phyloP scores from a whole-genome alignment of 2,113 vertebrate species.

The Leucoraja erinaceus region DNA sequence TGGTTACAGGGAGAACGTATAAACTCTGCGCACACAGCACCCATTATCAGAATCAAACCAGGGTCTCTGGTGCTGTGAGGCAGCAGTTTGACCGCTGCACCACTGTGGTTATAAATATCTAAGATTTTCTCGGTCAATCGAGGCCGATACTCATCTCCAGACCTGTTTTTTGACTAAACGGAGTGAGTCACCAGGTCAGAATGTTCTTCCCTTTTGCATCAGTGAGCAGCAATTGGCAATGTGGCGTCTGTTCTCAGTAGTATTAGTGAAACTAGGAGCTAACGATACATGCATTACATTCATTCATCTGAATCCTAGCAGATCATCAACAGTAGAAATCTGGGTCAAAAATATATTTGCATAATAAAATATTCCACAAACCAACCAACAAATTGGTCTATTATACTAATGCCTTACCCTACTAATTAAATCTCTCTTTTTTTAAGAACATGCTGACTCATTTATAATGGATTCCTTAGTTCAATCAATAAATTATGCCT shows the following conservation, averaged over 20 bases:
- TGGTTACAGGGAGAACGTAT: too few species aligned
- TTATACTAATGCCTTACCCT: not conserved
- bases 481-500: not conserved
- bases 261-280: not conserved
- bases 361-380: not conserved
- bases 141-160: not conserved
- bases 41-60: too few species aligned
- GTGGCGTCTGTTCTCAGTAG: not conserved
- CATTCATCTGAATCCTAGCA: not conserved
- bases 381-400: too few species aligned
- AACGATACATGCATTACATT: not conserved
- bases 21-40: too few species aligned
- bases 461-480: not conserved
- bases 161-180: not conserved
- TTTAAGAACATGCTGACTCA: conserved; percentile 15
- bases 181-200: not conserved
- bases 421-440: not conserved
- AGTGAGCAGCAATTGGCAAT: not conserved
- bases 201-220: not conserved
- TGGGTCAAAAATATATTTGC: not conserved
- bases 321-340: not conserved
- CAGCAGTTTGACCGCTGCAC: too few species aligned
- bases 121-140: not conserved
- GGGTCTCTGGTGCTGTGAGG: too few species aligned
- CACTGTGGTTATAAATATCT: not conserved